Conservation (phyloP, 2,113 vertebrate species). For the Pagrus major region DNA sequence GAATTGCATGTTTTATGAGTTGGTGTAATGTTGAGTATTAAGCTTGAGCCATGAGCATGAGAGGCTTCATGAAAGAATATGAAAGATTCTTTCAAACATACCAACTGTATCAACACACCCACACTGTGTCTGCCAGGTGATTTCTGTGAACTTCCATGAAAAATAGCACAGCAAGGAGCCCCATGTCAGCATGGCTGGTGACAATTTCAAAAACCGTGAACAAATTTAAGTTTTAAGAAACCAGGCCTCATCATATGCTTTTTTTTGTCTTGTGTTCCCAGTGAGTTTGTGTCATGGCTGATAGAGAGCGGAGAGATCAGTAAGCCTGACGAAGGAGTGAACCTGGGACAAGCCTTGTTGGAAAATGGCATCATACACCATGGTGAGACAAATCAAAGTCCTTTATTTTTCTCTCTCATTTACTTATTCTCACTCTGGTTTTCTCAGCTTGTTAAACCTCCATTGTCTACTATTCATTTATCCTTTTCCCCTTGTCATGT, state of each 20-base stretch:
- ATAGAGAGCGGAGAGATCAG: conserved; percentile 97
- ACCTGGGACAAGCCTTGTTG: conserved; percentile 95
- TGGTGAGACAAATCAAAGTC: conserved; percentile 84
- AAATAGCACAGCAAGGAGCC: not conserved
- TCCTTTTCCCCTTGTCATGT: not conserved
- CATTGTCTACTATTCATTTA: not conserved
- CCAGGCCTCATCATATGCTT: not conserved
- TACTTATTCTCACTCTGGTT: not conserved
- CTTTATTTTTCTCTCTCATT: conserved; percentile 1
- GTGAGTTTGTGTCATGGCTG: conserved; percentile 98
- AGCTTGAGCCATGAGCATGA: not conserved
- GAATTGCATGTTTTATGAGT: not conserved
- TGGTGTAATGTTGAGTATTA: not conserved
- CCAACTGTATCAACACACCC: not conserved
- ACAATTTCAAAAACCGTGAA: not conserved
- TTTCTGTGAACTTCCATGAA: not conserved
- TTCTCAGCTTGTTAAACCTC: not conserved
- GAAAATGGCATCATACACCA: conserved; percentile 99
- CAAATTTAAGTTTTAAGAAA: not conserved
- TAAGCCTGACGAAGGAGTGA: conserved; percentile 96
- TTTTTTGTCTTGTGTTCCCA: conserved; percentile 76
- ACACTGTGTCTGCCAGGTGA: not conserved
- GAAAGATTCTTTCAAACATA: not conserved
- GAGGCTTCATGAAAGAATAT: not conserved
- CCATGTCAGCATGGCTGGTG: not conserved